phyloP scores from a whole-genome alignment of 1,140 invertebrate genomes.

The Cotesia vestalis region DNA sequence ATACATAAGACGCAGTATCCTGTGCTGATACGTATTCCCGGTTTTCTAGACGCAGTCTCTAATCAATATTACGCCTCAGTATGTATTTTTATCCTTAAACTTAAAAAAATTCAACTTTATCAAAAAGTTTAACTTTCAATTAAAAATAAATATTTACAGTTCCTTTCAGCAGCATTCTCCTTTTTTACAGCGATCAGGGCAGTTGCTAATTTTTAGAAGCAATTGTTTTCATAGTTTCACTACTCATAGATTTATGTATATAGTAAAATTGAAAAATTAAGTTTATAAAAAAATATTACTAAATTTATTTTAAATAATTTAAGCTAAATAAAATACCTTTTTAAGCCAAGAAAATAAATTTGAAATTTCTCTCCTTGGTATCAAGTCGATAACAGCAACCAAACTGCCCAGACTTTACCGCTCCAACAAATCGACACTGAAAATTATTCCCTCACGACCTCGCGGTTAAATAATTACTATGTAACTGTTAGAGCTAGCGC shows the following conservation, averaged over 20 bases:
- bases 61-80: slow-evolving; percentile 10
- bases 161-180: slow-evolving; percentile 16
- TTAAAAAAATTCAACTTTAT: neutral
- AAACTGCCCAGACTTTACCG: too few relatives aligned
- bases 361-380: too few relatives aligned
- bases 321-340: too few relatives aligned
- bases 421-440: too few relatives aligned
- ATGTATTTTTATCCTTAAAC: neutral
- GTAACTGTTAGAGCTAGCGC: too few relatives aligned
- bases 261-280: too few relatives aligned
- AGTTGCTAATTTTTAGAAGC: neutral
- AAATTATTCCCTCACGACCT: too few relatives aligned
- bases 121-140: neutral
- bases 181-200: neutral
- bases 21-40: neutral
- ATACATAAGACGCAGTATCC: slow-evolving; percentile 22
- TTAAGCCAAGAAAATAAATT: too few relatives aligned
- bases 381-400: too few relatives aligned
- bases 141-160: slow-evolving; percentile 18
- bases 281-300: too few relatives aligned
- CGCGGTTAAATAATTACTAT: too few relatives aligned
- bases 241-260: neutral
- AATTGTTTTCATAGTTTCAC: neutral
- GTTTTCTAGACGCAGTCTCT: neutral
- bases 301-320: too few relatives aligned